Percentiles rank a stretch among this genome's conserved stretches.
These are phyloP conservation scores for Oriolus oriolus DNA, from an alignment of 2,113 vertebrate genomes.

Conservation along the genomic window DNA sequence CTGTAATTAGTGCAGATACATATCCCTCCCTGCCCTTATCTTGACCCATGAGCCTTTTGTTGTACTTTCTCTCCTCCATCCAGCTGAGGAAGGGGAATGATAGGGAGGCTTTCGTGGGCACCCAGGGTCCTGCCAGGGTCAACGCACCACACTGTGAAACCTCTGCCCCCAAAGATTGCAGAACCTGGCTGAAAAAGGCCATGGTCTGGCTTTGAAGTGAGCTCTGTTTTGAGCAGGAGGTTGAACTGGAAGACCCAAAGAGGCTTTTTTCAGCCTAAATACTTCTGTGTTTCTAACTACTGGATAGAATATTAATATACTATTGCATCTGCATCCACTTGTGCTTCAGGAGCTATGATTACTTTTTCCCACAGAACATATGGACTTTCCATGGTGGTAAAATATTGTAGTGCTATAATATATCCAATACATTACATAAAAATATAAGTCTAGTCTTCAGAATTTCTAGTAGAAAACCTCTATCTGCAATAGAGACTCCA, in stretches of 20 bases:
- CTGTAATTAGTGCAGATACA: background rate
- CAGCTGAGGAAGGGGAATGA: background rate
- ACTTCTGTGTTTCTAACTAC: background rate
- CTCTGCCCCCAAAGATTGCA: background rate
- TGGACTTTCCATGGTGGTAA: background rate
- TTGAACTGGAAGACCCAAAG: background rate
- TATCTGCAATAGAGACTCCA: background rate
- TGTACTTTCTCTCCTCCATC: background rate
- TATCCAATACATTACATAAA: background rate
- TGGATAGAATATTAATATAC: background rate
- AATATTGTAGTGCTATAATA: background rate
- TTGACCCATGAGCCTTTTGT: rapidly evolving
- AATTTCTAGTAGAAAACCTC: background rate
- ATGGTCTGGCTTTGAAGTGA: background rate
- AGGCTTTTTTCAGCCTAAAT: background rate
- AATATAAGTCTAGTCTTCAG: background rate
- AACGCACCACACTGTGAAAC: background rate
- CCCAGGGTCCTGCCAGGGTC: background rate
- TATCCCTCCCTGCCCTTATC: background rate
- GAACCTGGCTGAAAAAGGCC: background rate
- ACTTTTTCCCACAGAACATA: background rate
- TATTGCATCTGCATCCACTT: background rate
- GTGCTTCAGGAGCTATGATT: background rate
- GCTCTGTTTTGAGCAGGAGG: background rate
- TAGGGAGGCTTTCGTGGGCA: background rate